Base-by-base conservation (phyloP, 1,140 invertebrate species). In the Hydropsyche tenuis region DNA sequence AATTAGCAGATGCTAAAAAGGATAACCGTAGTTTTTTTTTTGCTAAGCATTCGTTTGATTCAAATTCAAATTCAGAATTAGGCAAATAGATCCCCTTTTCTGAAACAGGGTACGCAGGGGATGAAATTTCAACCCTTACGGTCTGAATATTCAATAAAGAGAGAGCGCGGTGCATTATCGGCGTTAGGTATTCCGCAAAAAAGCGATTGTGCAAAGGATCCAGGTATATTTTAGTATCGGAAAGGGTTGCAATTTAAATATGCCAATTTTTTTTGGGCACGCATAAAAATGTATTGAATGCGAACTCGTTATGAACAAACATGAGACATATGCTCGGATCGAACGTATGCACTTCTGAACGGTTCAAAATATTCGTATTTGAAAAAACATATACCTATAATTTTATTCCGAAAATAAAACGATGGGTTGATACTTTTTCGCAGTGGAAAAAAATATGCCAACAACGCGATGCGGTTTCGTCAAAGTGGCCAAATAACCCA, bases 141-240 rank as follows among this genome's bases (percentile, higher is more conserved):
- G 72, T 73, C 66, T 77, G 75, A 72, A 77, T 77, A 77, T 77
- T 77, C 73, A 77, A 77, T 77, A 77, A 72, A 77, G 70, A 74
- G 65, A 77, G 72, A n/a, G n/a, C n/a, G n/a, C n/a, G n/a, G n/a
- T 77, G 76, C 73, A 77, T 77, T 77, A 75, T 77, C 70, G 75
- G 75, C 65, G 64, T 30, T 51, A 69, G 43, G 27, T 70, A 51
- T 63, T 74, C 75, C 73, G 75, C 72, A 73, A 76, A 77, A 37
- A 74, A 72, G 64, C 73, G 73, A 77, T 77, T 76, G 75, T 73
- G 75, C 72, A 73, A 73, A 60, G 14, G 42, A 27, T 48, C 63
- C 75, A 77, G 75, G 75, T 77, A 74, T 43, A 51, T 16, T 25
- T n/a, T 56, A 62, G 53, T 25, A 56, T 11, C 30, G 62, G 22